Base-by-base conservation (phyloP, 2,113 vertebrate species). In the Fukomys damarensis region DNA sequence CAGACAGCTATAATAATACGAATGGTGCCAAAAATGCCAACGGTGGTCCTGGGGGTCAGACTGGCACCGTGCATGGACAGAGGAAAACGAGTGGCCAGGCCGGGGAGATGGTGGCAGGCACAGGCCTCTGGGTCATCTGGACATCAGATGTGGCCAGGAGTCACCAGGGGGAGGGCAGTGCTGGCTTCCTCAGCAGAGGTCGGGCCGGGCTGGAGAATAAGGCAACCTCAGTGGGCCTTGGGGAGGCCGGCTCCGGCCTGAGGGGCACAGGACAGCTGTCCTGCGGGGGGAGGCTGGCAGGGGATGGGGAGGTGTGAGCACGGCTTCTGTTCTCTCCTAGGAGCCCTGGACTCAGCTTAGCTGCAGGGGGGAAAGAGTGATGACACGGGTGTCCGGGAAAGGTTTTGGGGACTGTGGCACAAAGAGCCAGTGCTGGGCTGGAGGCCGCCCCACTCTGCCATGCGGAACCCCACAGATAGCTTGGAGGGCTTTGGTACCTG, bases 41-140 rank as follows among this genome's bases (percentile, higher is more conserved):
- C 35, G 68, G 13, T 26, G 12, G 0, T 3, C 32, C 0, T 19
- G 3, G 80, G 35, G 30, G 32, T 35, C 28, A 5, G 24, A 16
- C 38, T 3, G 8, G 19, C 12, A 3, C 0, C 0, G 0, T 9
- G 3, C 3, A 56, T 3, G 35, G 22, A 43, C 2, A 5, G 87
- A 70, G 79, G 63, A n/a, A n/a, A n/a, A n/a, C 22, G 65, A 26
- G 58, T 3, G 4, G 12, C 49, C 8, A 43, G 66, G 19, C 65
- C 32, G 16, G 61, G 16, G 38, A 38, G 38, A 16, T 7, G 14
- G 2, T 0, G 10, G 17, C n/a, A n/a, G n/a, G n/a, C n/a, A n/a
- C n/a, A n/a, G n/a, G n/a, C n/a, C n/a, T n/a, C n/a, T 0, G 2
- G n/a, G 11, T 49, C 46, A 5, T 9, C 46, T 49, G 13, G 84